Percentiles rank a stretch among this genome's conserved stretches.
phyloP scores from a whole-genome alignment of 30 jellyfish, hydroid and myxozoan species.

The Hydractinia echinata region DNA sequence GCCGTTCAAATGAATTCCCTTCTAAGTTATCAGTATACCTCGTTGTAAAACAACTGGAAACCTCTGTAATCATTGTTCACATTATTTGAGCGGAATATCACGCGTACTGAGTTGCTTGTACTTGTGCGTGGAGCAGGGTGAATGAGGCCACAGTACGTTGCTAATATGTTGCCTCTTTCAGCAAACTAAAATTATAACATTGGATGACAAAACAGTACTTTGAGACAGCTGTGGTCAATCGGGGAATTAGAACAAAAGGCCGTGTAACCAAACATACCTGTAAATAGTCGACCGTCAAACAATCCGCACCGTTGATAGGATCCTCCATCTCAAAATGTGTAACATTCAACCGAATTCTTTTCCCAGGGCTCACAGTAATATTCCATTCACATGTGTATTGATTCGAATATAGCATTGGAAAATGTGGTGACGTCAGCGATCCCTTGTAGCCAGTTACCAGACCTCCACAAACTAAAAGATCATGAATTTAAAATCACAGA shows the following conservation, averaged over 20 bases:
- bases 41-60: constrained; percentile 11
- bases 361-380: constrained; percentile 1
- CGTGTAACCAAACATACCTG: not conserved
- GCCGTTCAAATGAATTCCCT: too few species aligned
- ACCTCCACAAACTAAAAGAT: constrained; percentile 5
- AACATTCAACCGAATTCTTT: not conserved
- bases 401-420: not conserved
- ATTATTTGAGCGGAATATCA: not conserved
- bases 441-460: not conserved
- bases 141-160: not conserved
- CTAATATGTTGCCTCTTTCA: not conserved
- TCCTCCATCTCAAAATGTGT: not conserved
- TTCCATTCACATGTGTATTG: constrained; percentile 6
- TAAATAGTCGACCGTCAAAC: constrained; percentile 4
- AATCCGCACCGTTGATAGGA: not conserved
- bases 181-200: too few species aligned
- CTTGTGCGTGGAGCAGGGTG: constrained; percentile 16
- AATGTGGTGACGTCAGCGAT: constrained; percentile 3
- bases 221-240: too few species aligned
- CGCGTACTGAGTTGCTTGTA: not conserved
- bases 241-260: not conserved
- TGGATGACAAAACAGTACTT: too few species aligned
- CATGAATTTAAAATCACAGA: too few species aligned
- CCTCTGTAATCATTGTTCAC: not conserved
- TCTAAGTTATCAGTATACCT: not conserved